Conservation (phyloP, 2,888 invertebrate genomes). For the Eurytoma adleriae region DNA sequence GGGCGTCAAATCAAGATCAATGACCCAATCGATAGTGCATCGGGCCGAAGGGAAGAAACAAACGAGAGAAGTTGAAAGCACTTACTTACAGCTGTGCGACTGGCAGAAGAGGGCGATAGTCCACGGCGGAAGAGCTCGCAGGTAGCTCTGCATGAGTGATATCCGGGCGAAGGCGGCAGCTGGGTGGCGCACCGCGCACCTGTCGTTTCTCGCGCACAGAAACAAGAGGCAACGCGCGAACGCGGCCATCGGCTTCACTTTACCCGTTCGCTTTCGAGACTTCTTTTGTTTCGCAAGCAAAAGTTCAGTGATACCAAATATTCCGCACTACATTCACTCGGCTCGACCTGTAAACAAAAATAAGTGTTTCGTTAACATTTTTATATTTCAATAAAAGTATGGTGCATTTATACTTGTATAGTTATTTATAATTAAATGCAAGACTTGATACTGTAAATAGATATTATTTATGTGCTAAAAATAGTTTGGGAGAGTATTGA, state of each 20-base stretch:
- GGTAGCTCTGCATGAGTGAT: constrained; percentile 62
- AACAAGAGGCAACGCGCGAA: constrained; percentile 65
- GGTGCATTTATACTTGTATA: no score
- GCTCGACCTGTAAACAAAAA: no score
- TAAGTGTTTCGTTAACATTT: no score
- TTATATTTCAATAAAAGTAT: no score
- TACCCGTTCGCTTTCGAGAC: constrained; percentile 43
- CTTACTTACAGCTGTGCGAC: constrained; percentile 42
- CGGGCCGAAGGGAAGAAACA: background rate
- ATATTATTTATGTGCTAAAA: no score
- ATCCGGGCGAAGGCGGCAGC: constrained; percentile 70
- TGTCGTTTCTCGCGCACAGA: constrained; percentile 70
- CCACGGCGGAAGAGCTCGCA: constrained; percentile 59
- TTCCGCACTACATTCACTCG: no score
- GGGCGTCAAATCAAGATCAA: background rate
- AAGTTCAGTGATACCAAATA: no score
- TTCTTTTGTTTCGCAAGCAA: background rate
- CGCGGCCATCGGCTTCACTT: constrained; percentile 57
- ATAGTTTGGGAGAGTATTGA: no score
- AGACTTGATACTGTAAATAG: no score
- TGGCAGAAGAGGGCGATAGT: constrained; percentile 46
- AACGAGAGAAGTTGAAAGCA: background rate
- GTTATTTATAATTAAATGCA: no score
- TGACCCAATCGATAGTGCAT: constrained; percentile 37
- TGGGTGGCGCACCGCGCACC: constrained; percentile 72